Conservation (phyloP, 1,140 invertebrate species). For the Sarcophaga bullata region DNA sequence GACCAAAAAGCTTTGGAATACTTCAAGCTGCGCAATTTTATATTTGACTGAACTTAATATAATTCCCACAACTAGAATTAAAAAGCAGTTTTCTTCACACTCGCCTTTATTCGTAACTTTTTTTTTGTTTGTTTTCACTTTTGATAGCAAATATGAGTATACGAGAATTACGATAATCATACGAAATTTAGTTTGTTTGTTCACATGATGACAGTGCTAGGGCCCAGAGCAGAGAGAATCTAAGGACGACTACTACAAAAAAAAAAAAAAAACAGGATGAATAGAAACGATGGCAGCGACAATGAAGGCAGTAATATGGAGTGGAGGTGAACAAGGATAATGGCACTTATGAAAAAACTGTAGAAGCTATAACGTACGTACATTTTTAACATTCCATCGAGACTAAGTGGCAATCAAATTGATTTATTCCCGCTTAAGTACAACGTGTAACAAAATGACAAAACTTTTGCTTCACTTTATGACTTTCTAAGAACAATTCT, state of each 20-base stretch:
- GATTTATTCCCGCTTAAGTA: constrained; percentile 34
- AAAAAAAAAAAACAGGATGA: too few species aligned
- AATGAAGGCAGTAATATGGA: too few species aligned
- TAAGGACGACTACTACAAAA: not conserved
- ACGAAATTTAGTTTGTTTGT: not conserved
- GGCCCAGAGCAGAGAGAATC: not conserved
- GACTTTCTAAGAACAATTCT: constrained; percentile 6
- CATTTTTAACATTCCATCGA: constrained; percentile 33
- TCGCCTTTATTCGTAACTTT: not conserved
- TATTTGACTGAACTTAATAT: too few species aligned
- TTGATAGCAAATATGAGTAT: not conserved
- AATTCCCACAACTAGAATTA: too few species aligned
- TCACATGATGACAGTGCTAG: not conserved
- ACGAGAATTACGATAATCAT: not conserved
- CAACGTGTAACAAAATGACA: constrained; percentile 35
- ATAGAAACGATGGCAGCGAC: too few species aligned
- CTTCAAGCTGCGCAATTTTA: too few species aligned
- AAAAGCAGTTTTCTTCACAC: too few species aligned
- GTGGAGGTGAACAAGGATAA: not conserved
- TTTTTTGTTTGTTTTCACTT: not conserved
- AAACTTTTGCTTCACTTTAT: constrained; percentile 23
- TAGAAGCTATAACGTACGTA: constrained; percentile 7
- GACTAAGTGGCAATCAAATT: constrained; percentile 39
- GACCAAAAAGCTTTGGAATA: too few species aligned
- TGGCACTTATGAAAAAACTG: constrained; percentile 13